These are phyloP conservation scores for Apis laboriosa DNA, from an alignment of 1,140 invertebrate genomes.

Conservation along the genomic window DNA sequence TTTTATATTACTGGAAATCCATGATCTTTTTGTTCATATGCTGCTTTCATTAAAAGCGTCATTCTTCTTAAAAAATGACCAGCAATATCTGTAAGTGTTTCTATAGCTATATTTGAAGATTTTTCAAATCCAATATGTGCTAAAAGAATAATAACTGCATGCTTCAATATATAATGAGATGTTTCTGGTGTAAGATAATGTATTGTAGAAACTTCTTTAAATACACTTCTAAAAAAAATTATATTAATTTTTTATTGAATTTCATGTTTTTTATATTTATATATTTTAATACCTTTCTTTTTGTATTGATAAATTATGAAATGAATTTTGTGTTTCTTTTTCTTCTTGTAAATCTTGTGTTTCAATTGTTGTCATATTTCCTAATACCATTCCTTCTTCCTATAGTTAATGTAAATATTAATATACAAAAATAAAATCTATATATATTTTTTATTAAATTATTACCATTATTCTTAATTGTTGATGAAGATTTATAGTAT, in stretches of 20 bases:
- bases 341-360: slow-evolving; percentile 47
- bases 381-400: slow-evolving; percentile 72
- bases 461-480: slow-evolving; percentile 75
- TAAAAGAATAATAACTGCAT: slow-evolving; percentile 75
- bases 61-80: slow-evolving; percentile 82
- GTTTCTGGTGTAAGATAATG: slow-evolving; percentile 71
- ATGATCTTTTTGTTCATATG: slow-evolving; percentile 80
- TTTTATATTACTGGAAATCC: slow-evolving; percentile 81
- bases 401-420: slow-evolving; percentile 21
- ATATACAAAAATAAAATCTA: neutral
- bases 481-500: slow-evolving; percentile 76
- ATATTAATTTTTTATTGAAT: neutral
- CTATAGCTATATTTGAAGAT: slow-evolving; percentile 81
- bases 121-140: slow-evolving; percentile 80
- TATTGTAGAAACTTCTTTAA: slow-evolving; percentile 60
- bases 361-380: slow-evolving; percentile 70
- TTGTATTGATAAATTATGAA: slow-evolving; percentile 63
- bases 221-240: slow-evolving; percentile 38
- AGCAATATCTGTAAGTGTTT: slow-evolving; percentile 81
- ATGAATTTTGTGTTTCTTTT: slow-evolving; percentile 61
- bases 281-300: slow-evolving; percentile 60
- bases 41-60: slow-evolving; percentile 80
- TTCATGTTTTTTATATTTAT: neutral
- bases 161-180: slow-evolving; percentile 73
- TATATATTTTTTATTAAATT: neutral